Evolutionary conservation across 2,888 invertebrate genomes (phyloP).

Genomic region (Tortrix viridana): DNA sequence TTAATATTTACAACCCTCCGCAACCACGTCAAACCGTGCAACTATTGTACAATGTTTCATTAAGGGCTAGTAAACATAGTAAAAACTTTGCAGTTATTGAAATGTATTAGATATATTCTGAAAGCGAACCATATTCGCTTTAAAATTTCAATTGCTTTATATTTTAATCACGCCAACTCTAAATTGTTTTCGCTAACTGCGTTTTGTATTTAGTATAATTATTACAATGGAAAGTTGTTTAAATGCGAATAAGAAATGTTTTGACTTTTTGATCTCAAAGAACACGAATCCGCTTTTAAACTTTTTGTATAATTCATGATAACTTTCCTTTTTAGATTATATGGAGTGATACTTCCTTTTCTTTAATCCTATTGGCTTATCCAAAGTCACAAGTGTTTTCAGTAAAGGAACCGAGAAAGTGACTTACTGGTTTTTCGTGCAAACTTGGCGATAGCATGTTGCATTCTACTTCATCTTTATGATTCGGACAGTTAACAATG

Average conservation of each 20-base stretch:
- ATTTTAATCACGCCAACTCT: slow-evolving; percentile 9
- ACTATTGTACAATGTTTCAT: slow-evolving; percentile 8
- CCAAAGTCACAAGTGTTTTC: too few species aligned
- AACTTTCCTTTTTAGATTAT: slow-evolving; percentile 25
- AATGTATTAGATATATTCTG: too few species aligned
- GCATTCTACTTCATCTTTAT: slow-evolving; percentile 91
- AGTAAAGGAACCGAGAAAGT: not conserved
- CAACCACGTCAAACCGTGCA: slow-evolving; percentile 1
- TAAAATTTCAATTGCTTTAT: slow-evolving; percentile 1
- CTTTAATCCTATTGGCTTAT: slow-evolving; percentile 2
- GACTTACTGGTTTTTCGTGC: slow-evolving; percentile 73
- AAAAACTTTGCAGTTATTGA: not conserved
- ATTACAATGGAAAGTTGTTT: slow-evolving; percentile 24
- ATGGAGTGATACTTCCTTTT: not conserved
- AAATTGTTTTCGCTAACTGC: slow-evolving; percentile 3
- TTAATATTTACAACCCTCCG: slow-evolving; percentile 6
- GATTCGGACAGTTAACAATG: slow-evolving; percentile 87
- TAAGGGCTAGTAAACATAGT: not conserved
- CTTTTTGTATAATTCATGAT: slow-evolving; percentile 35
- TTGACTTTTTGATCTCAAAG: slow-evolving; percentile 35
- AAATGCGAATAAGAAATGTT: slow-evolving; percentile 28
- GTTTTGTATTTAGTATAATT: slow-evolving; percentile 17
- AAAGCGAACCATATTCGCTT: slow-evolving; percentile 10
- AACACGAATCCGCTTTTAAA: slow-evolving; percentile 48
- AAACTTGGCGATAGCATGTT: slow-evolving; percentile 86